These are phyloP conservation scores for Philantomba maxwellii DNA, from an alignment of 2,113 vertebrate genomes.

Conservation along the genomic window DNA sequence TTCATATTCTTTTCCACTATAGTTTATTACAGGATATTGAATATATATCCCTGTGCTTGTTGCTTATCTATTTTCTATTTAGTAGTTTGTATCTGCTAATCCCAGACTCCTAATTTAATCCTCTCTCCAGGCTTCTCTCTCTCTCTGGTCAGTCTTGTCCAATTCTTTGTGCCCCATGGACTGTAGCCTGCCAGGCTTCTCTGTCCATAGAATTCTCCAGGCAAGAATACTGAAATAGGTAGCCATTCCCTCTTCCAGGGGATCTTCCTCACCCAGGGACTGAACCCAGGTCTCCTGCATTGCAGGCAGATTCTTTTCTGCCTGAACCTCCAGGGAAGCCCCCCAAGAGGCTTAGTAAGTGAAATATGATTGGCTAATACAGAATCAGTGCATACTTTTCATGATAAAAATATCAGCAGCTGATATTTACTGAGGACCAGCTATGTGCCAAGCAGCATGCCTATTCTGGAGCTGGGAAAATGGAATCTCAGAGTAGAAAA, in stretches of 20 bases:
- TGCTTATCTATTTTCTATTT: neutral
- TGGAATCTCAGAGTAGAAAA: neutral
- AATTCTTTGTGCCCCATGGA: neutral
- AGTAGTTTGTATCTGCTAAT: neutral
- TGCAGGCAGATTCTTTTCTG: neutral
- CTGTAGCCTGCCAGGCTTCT: neutral
- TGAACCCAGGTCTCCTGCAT: neutral
- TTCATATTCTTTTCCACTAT: neutral
- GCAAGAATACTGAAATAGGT: neutral
- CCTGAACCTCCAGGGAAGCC: neutral
- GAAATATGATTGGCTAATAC: neutral
- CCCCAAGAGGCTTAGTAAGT: neutral
- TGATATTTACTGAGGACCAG: neutral
- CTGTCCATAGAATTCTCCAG: neutral
- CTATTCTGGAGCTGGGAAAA: neutral
- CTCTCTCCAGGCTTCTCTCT: neutral
- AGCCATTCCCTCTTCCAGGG: neutral
- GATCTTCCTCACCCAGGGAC: neutral
- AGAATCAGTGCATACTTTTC: neutral
- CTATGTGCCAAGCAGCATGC: no score
- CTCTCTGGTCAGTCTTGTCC: neutral
- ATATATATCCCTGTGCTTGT: neutral
- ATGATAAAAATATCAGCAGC: neutral
- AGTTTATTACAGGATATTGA: neutral
- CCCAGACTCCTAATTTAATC: neutral